Evolutionary conservation across 2,888 invertebrate species (phyloP), one percentile per base, ranked within the genome.

Genomic region (Lordiphosa andalusiaca): DNA sequence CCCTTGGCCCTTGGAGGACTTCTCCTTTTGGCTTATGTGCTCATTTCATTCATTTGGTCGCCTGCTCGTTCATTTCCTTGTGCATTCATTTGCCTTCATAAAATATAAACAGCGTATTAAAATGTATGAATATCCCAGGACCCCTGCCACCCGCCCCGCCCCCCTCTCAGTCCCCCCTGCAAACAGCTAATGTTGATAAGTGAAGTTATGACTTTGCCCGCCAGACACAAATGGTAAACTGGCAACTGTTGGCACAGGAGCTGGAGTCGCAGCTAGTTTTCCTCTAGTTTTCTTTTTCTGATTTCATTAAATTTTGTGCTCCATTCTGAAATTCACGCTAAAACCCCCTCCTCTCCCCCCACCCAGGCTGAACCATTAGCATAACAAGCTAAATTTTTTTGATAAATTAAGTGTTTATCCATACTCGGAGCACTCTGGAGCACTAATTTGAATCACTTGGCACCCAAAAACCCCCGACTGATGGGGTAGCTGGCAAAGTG

Each of bases 331-430:
- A 19, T 19, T 3, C 19, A 19, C 3, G 12, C 6, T 3, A n/a
- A n/a, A n/a, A n/a, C n/a, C n/a, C n/a, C n/a, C n/a, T n/a, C n/a
- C n/a, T n/a, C n/a, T n/a, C n/a, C n/a, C n/a, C n/a, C n/a, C 30
- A 10, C 23, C 33, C 10, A 4, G 19, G 2, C 21, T 7, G 53
- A 68, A 78, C 84, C 85, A 86, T 87, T 86, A 83, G 80, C 77
- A 84, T 86, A 87, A 84, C 86, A 78, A 85, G 84, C 64, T 71
- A 73, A 81, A 69, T 51, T 83, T 73, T 73, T 75, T 78, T 86
- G 82, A 86, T 85, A 86, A 86, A 87, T 87, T 84, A 87, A 87
- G 87, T 88, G 87, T 86, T 87, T 87, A 87, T 78, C 84, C 73
- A 82, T 73, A 39, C 49, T 57, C 55, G 53, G 23, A 38, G 54